A percentile compares a stretch with the other conserved stretches of the same genome.
Conservation (phyloP, 2,113 vertebrate genomes). For the Trichomycterus rosablanca region DNA sequence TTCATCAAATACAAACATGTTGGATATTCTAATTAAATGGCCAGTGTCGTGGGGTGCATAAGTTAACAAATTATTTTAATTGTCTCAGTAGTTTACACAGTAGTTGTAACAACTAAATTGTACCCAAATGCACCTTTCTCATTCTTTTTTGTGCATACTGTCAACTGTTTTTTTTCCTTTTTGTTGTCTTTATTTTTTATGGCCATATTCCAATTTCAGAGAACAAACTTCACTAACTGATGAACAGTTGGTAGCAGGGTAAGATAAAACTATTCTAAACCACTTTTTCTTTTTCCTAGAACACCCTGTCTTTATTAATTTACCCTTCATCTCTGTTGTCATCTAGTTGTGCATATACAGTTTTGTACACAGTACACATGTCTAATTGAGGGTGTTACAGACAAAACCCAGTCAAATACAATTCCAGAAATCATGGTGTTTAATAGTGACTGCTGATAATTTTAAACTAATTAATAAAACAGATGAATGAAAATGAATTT, state of each 20-base stretch:
- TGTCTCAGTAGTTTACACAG: too few relatives aligned
- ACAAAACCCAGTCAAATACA: slow-evolving; percentile 44
- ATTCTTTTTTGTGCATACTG: slow-evolving; percentile 57
- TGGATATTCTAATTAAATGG: too few relatives aligned
- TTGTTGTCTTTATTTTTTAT: slow-evolving; percentile 64
- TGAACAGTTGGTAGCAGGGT: slow-evolving; percentile 93
- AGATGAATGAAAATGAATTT: too few relatives aligned
- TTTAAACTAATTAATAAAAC: too few relatives aligned
- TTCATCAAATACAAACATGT: too few relatives aligned
- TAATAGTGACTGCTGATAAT: too few relatives aligned
- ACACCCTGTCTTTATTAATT: slow-evolving; percentile 58
- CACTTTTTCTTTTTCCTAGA: slow-evolving; percentile 72
- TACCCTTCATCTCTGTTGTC: slow-evolving; percentile 34
- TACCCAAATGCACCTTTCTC: too few relatives aligned
- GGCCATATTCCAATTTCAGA: slow-evolving; percentile 90
- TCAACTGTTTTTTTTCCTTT: slow-evolving; percentile 62
- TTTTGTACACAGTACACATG: not conserved
- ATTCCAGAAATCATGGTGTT: slow-evolving; percentile 47
- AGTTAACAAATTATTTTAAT: too few relatives aligned
- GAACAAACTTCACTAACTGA: slow-evolving; percentile 87
- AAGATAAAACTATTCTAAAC: slow-evolving; percentile 77
- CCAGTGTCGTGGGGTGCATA: too few relatives aligned
- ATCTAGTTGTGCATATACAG: slow-evolving; percentile 41
- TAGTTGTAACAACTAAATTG: too few relatives aligned
- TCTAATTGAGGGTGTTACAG: slow-evolving; percentile 41